These are phyloP conservation scores for Paralichthys olivaceus DNA, from an alignment of 2,113 vertebrate genomes.

Conservation along the genomic window DNA sequence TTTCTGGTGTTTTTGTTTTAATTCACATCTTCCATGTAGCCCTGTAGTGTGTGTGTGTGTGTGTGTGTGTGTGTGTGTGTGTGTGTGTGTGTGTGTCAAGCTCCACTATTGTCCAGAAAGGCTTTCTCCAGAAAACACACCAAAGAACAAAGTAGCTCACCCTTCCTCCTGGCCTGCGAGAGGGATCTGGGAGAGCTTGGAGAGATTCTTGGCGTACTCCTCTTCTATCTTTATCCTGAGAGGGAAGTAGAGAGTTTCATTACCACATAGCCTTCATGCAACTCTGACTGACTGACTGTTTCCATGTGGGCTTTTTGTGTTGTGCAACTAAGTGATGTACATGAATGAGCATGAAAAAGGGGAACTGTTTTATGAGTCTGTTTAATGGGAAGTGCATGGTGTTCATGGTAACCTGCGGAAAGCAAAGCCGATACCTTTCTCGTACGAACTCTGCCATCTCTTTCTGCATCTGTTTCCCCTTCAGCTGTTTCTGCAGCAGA, in stretches of 20 bases:
- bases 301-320: slow-evolving; percentile 46
- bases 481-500: slow-evolving; percentile 95
- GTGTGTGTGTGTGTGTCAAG: not conserved
- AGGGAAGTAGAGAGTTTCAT: slow-evolving; percentile 58
- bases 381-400: slow-evolving; percentile 37
- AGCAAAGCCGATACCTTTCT: slow-evolving; percentile 86
- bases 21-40: slow-evolving; percentile 15
- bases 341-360: slow-evolving; percentile 33
- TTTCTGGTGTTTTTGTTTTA: not conserved
- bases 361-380: slow-evolving; percentile 37
- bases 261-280: slow-evolving; percentile 50
- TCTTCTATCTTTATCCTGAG: slow-evolving; percentile 99
- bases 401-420: slow-evolving; percentile 56
- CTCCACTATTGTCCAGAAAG: not conserved
- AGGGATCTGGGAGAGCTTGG: slow-evolving; percentile 95
- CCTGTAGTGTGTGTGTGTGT: not conserved
- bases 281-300: slow-evolving; percentile 12
- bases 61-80: not conserved
- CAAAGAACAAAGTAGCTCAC: slow-evolving; percentile 75
- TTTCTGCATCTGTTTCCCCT: slow-evolving; percentile 99
- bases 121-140: slow-evolving; percentile 55
- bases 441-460: slow-evolving; percentile 98
- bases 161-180: slow-evolving; percentile 96
- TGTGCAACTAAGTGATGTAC: slow-evolving; percentile 49
- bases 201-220: slow-evolving; percentile 96